Evolutionary conservation across 2,797 vertebrate genomes (phyloP), one percentile per base, ranked within the genome.

Genomic region (Sebastiscus tertius): DNA sequence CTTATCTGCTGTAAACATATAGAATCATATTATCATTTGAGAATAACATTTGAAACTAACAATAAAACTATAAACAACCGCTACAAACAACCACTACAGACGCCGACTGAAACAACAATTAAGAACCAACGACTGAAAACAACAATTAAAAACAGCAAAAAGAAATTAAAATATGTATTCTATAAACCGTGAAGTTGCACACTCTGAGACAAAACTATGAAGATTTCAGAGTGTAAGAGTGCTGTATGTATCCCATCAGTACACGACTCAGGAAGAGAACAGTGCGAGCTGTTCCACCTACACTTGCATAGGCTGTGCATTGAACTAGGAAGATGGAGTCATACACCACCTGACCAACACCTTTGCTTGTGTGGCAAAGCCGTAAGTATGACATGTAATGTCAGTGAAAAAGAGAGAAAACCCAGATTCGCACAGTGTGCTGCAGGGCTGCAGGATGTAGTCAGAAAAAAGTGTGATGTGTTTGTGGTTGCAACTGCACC

Each of bases 11-110:
- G 3, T 34, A 0, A 1, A 31, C 11, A 14, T 1, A 10, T 16
- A 46, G 6, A 60, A 16, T 8, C 20, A 49, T 7, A 6, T 3
- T 22, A 8, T 16, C 8, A 26, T 39, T 6, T 55, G 52, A 33
- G n/a, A 54, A 22, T 52, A n/a, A 39, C 42, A 46, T 46, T 18
- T 49, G 42, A 49, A 49, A 49, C 42, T 49, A 49, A 20, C 42
- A 18, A 49, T 49, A 20, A 49, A 49, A 20, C 42, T 18, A 4
- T 8, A 49, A 49, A 0, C 42, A 46, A 46, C 42, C 5, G 16
- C 42, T 18, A 46, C 42, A 46, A 18, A 46, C 42, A 49, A 49
- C 16, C 42, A 49, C 42, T 16, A 0, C 42, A 46, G 0, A 0
- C 2, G 1, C 16, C 20, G 1, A 20, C 46, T 49, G 46, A 49